These are phyloP conservation scores for Molorchus minor DNA, from an alignment of 2,888 invertebrate species.

Conservation along the genomic window DNA sequence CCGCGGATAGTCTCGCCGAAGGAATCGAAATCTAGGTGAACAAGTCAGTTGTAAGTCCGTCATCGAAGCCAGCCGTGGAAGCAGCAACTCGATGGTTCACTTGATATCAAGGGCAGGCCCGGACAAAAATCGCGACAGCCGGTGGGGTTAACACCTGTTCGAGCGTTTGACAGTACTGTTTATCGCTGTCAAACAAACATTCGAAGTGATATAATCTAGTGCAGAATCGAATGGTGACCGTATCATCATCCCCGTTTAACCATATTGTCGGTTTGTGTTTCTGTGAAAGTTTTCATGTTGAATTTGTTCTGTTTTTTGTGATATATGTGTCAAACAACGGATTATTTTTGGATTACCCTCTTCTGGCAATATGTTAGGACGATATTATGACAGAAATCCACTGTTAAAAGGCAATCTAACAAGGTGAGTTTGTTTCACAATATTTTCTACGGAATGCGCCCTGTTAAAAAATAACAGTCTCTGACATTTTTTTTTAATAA, in stretches of 20 bases:
- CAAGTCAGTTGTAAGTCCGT: slow-evolving; percentile 49
- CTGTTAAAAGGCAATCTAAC: slow-evolving; percentile 69
- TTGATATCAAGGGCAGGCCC: slow-evolving; percentile 55
- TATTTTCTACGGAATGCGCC: not conserved
- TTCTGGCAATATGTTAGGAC: slow-evolving; percentile 61
- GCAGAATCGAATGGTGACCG: slow-evolving; percentile 5
- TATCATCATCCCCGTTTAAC: slow-evolving; percentile 13
- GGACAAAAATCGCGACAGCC: slow-evolving; percentile 19
- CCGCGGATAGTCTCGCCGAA: slow-evolving; percentile 38
- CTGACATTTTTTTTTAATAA: too few species aligned
- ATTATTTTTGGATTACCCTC: slow-evolving; percentile 41
- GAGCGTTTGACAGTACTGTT: slow-evolving; percentile 18
- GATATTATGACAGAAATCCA: slow-evolving; percentile 69
- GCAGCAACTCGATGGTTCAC: slow-evolving; percentile 50
- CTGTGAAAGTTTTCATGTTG: slow-evolving; percentile 33
- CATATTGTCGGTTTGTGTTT: slow-evolving; percentile 29
- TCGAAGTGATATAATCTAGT: not conserved
- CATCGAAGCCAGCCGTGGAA: slow-evolving; percentile 35
- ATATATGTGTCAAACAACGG: slow-evolving; percentile 40
- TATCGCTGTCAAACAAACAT: slow-evolving; percentile 16
- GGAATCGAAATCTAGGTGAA: slow-evolving; percentile 54
- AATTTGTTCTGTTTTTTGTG: slow-evolving; percentile 36
- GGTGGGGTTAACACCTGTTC: slow-evolving; percentile 31
- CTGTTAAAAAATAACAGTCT: too few species aligned
- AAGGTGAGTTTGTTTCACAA: slow-evolving; percentile 59